Evolutionary conservation across 2,797 vertebrate genomes (phyloP).

Genomic region (Austrolebias charrua): DNA sequence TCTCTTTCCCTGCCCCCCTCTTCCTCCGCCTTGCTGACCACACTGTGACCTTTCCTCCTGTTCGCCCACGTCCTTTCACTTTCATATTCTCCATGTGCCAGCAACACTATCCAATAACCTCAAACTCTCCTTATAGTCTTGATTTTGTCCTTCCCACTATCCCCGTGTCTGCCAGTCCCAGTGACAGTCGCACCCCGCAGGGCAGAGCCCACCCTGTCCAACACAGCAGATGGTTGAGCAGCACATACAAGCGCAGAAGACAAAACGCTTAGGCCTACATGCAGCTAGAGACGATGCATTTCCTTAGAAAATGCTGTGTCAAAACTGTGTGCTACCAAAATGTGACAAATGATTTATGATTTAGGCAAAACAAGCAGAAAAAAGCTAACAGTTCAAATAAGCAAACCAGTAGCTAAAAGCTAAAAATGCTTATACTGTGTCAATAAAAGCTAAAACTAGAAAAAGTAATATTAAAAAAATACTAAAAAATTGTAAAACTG

Average conservation of each 20-base stretch:
- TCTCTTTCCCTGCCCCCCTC: slow-evolving; percentile 2
- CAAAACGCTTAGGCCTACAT: slow-evolving; percentile 1
- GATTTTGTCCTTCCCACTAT: slow-evolving; percentile 7
- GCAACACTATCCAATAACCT: slow-evolving; percentile 33
- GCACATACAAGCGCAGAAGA: background rate
- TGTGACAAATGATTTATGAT: no score
- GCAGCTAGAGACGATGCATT: slow-evolving; percentile 2
- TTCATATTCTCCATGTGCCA: slow-evolving; percentile 31
- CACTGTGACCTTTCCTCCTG: slow-evolving; percentile 48
- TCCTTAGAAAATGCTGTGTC: no score
- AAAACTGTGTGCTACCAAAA: no score
- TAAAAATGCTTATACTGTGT: no score
- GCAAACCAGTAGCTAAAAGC: no score
- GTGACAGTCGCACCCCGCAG: slow-evolving; percentile 39
- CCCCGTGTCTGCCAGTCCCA: slow-evolving; percentile 14
- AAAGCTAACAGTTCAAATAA: no score
- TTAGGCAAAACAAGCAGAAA: no score
- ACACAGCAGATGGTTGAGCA: slow-evolving; percentile 61
- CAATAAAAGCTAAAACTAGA: no score
- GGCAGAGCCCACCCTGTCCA: slow-evolving; percentile 34
- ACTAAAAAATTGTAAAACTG: no score
- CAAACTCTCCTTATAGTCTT: slow-evolving; percentile 36
- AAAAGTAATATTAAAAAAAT: no score
- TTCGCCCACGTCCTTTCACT: slow-evolving; percentile 29
- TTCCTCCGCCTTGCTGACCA: slow-evolving; percentile 33